Evolutionary conservation across 2,888 invertebrate species (phyloP), one percentile per base, ranked within the genome.

Genomic region (Rhamnusium bicolor): DNA sequence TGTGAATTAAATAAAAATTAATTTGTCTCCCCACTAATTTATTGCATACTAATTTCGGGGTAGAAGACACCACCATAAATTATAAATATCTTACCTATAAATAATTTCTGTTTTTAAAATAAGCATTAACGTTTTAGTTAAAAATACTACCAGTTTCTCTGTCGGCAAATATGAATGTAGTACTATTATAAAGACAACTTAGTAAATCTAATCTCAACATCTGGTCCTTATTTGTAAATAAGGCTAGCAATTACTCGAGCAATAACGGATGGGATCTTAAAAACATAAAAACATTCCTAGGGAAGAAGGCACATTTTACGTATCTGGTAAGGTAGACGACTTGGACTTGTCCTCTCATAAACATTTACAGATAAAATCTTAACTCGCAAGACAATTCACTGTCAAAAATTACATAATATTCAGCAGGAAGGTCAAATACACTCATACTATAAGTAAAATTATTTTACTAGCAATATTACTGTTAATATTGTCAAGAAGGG

Each of bases 141-240:
- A 67, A 67, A 67, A 53, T 66, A 65, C 66, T 40, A 10, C 40
- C 54, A 14, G 40, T 19, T 46, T 18, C 24, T 70, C 56, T 70
- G 70, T 63, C 63, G 70, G 70, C 56, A 58, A 47, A 63, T 53
- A 67, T 56, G 40, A 40, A 46, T 24, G 32, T 32, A n/a, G 69
- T 54, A 71, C 61, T 61, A 53, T 69, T 71, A 74, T 70, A 75
- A 73, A 73, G 58, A 21, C 49, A 68, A 73, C 71, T 68, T 66
- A 65, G 69, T 75, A 75, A 77, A 75, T 75, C 75, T 75, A 73
- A 81, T 79, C 79, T 72, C 73, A 67, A 79, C 81, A 80, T 81
- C 80, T 79, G 79, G 79, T 80, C 76, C 78, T 79, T 80, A 80
- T 81, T 81, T 81, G 81, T 80, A 81, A 81, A 81, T 80, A 78